phyloP scores from a whole-genome alignment of 2,888 invertebrate genomes.

The Tridacna crocea region DNA sequence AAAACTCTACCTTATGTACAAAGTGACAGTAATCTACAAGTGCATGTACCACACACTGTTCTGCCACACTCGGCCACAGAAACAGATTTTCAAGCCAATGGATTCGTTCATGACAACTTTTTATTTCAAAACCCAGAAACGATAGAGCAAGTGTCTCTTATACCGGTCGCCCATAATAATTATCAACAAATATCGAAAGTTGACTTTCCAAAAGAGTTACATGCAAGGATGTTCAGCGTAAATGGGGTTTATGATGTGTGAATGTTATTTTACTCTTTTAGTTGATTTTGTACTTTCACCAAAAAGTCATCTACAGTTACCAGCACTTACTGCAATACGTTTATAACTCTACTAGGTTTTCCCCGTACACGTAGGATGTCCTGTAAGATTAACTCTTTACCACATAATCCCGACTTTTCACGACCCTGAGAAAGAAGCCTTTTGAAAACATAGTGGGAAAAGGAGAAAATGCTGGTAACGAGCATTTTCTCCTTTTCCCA shows the following conservation, averaged over 20 bases:
- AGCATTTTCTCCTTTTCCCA: too few relatives aligned
- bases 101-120: conserved; percentile 45
- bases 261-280: conserved; percentile 1
- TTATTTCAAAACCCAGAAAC: conserved; percentile 41
- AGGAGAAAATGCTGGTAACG: too few relatives aligned
- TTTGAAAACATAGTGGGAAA: too few relatives aligned
- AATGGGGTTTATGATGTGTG: conserved; percentile 48
- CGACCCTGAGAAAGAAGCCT: too few relatives aligned
- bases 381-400: too few relatives aligned
- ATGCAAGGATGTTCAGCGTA: conserved; percentile 36
- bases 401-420: too few relatives aligned
- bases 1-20: conserved; percentile 86
- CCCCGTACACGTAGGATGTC: too few relatives aligned
- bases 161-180: conserved; percentile 44
- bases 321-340: too few relatives aligned
- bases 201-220: conserved; percentile 35
- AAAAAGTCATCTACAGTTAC: too few relatives aligned
- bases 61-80: conserved; percentile 70
- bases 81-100: conserved; percentile 57
- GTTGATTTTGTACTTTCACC: too few relatives aligned
- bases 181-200: conserved; percentile 15
- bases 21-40: conserved; percentile 65
- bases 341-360: too few relatives aligned
- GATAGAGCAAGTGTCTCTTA: conserved; percentile 49
- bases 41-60: conserved; percentile 43